phyloP scores from a whole-genome alignment of 2,113 vertebrate genomes.

The Todiramphus chloris region DNA sequence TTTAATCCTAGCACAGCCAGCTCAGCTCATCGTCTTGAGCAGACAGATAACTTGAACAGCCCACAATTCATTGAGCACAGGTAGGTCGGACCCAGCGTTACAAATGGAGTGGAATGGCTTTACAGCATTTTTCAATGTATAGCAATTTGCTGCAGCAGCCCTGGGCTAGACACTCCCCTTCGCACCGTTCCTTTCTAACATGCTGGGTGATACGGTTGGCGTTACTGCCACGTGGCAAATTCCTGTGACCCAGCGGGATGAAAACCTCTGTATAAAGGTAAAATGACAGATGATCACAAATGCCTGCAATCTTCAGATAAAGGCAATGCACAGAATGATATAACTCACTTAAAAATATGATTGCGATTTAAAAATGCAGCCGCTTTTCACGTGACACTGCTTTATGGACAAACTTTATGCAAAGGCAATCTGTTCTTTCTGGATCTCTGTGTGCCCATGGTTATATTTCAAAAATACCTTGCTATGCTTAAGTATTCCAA shows the following conservation, averaged over 20 bases:
- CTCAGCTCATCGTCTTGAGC: not conserved
- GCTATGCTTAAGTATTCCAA: not conserved
- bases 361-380: not conserved
- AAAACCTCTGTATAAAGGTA: conserved; percentile 16
- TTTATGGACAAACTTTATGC: not conserved
- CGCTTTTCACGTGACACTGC: not conserved
- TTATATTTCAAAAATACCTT: not conserved
- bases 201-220: not conserved
- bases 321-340: not conserved
- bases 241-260: conserved; percentile 5
- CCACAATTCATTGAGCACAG: not conserved
- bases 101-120: not conserved
- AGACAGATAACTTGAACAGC: not conserved
- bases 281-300: conserved; percentile 26
- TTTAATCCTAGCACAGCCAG: not conserved
- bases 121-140: not conserved
- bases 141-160: not conserved
- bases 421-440: not conserved
- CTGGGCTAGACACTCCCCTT: not conserved
- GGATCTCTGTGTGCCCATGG: accelerated
- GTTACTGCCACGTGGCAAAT: not conserved
- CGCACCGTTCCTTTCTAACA: not conserved
- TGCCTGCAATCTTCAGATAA: conserved; percentile 23
- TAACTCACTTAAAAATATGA: not conserved
- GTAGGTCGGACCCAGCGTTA: not conserved